phyloP scores from a whole-genome alignment of 2,888 invertebrate species.

The Yponomeuta malinellus region DNA sequence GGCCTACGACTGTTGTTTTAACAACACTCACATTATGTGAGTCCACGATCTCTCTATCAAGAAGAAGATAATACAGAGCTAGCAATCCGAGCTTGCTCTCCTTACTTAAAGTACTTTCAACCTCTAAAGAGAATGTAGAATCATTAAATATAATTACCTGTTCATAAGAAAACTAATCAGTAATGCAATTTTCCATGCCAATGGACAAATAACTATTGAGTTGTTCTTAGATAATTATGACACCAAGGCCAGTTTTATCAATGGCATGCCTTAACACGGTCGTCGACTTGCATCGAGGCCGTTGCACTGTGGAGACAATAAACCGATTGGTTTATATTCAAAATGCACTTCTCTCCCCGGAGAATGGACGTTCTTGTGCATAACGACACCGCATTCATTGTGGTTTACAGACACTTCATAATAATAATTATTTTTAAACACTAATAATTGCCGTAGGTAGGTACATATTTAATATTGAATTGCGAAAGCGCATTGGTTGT shows the following conservation, averaged over 20 bases:
- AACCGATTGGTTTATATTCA: conserved; percentile 1
- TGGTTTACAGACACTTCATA: too few species aligned
- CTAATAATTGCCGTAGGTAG: too few species aligned
- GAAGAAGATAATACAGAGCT: too few species aligned
- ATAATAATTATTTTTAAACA: too few species aligned
- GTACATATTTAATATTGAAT: too few species aligned
- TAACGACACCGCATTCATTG: too few species aligned
- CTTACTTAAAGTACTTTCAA: background rate
- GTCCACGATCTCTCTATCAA: too few species aligned
- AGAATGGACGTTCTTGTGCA: background rate
- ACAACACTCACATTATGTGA: too few species aligned
- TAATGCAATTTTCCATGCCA: background rate
- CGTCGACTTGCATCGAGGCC: conserved; percentile 5
- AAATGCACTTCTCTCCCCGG: background rate
- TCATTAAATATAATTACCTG: background rate
- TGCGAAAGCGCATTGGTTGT: too few species aligned
- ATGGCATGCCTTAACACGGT: conserved; percentile 11
- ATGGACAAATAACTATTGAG: background rate
- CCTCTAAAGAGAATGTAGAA: background rate
- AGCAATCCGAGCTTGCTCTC: background rate
- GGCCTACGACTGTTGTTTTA: too few species aligned
- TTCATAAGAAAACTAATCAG: background rate
- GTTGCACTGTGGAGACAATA: conserved; percentile 8
- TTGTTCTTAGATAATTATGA: background rate
- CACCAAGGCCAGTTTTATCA: conserved; percentile 4